These are phyloP conservation scores for Hemichromis elongatus DNA, from an alignment of 2,113 vertebrate species.

Conservation along the genomic window DNA sequence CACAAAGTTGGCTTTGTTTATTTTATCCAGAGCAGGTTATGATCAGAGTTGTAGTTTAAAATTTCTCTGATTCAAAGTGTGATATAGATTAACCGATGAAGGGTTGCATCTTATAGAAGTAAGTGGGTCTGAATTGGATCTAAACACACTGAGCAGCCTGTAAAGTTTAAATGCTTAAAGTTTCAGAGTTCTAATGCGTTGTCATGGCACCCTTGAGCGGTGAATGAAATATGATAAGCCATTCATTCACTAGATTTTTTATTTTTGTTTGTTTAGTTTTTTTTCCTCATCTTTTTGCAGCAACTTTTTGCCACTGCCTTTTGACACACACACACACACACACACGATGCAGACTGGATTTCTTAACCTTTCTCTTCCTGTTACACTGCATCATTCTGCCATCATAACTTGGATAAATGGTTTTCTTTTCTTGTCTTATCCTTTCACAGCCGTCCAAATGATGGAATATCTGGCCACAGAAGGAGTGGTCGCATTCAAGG, in stretches of 20 bases:
- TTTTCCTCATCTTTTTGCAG: not conserved
- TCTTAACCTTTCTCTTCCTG: not conserved
- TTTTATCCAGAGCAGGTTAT: not conserved
- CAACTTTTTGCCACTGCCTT: not conserved
- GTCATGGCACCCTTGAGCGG: not conserved
- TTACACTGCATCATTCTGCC: not conserved
- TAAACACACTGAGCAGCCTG: not conserved
- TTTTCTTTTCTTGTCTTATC: not conserved
- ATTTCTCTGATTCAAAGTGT: not conserved
- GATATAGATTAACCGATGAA: not conserved
- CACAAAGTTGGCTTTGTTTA: not conserved
- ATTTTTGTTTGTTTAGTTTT: not conserved
- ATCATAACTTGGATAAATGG: not conserved
- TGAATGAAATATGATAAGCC: not conserved
- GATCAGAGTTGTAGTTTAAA: not conserved
- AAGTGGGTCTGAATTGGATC: not conserved
- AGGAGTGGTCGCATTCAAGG: conserved; percentile 40
- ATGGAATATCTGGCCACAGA: conserved; percentile 19
- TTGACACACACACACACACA: too few species aligned
- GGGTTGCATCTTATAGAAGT: not conserved
- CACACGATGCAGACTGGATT: not conserved
- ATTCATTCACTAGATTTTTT: not conserved
- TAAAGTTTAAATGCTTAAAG: not conserved
- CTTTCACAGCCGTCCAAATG: conserved; percentile 23
- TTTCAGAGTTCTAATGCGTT: not conserved